These are phyloP conservation scores for Rattus rattus DNA, from an alignment of 2,113 vertebrate genomes.

Conservation along the genomic window DNA sequence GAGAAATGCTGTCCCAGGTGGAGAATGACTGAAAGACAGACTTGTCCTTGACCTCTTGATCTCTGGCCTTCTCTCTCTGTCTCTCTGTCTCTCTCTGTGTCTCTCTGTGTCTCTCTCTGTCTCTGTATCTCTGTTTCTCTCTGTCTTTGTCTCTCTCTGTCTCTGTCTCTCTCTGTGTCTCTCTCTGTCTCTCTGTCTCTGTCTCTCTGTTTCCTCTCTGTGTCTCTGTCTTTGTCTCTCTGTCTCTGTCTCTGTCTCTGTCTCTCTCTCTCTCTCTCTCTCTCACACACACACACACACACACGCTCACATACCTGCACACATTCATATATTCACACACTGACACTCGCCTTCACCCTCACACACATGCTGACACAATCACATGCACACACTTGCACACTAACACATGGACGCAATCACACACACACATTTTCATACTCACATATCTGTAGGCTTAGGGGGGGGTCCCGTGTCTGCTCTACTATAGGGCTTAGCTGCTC, in stretches of 20 bases:
- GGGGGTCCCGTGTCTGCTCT: no score
- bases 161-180: no score
- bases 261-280: neutral
- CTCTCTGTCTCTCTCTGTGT: neutral
- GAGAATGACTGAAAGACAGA: neutral
- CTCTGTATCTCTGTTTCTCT: no score
- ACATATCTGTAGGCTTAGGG: neutral
- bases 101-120: no score
- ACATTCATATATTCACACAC: neutral
- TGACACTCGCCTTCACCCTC: neutral
- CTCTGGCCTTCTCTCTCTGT: no score
- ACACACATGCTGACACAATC: neutral
- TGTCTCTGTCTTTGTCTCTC: neutral
- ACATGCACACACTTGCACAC: no score
- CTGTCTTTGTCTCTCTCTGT: no score
- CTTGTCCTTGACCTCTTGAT: neutral
- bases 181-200: neutral
- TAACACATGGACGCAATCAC: neutral
- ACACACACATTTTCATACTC: neutral
- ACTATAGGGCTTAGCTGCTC: no score
- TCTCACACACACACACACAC: neutral
- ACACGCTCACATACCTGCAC: neutral
- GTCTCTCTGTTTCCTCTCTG: no score
- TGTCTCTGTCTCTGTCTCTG: neutral
- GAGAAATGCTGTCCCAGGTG: no score